Percentiles rank a stretch among this genome's conserved stretches.
Conservation (phyloP, 2,797 vertebrate species). For the Argentina silus region DNA sequence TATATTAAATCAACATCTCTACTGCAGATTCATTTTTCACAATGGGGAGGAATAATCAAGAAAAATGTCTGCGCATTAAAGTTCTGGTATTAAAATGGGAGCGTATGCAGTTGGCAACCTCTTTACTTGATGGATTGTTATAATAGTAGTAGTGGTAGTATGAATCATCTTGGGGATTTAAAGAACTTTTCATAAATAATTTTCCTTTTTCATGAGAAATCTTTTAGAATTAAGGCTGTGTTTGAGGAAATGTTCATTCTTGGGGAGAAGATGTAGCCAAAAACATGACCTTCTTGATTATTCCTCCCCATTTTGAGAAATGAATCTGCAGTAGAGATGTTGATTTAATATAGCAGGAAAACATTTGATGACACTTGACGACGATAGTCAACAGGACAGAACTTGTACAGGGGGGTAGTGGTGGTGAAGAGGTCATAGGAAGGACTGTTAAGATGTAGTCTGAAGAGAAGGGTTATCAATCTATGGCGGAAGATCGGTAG, state of each 20-base stretch:
- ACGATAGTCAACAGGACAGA: too few relatives aligned
- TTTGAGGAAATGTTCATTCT: slow-evolving; percentile 49
- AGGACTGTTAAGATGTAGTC: too few relatives aligned
- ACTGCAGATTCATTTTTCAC: slow-evolving; percentile 50
- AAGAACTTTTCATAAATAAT: slow-evolving; percentile 75
- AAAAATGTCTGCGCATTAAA: slow-evolving; percentile 59
- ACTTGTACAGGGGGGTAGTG: too few relatives aligned
- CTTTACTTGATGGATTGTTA: slow-evolving; percentile 72
- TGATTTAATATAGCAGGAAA: not conserved
- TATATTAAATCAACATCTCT: slow-evolving; percentile 42
- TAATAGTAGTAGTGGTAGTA: slow-evolving; percentile 58
- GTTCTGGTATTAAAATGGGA: slow-evolving; percentile 65
- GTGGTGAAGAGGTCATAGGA: too few relatives aligned
- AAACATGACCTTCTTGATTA: slow-evolving; percentile 53
- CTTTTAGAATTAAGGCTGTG: slow-evolving; percentile 57
- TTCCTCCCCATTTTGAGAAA: slow-evolving; percentile 50
- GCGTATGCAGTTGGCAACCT: slow-evolving; percentile 61
- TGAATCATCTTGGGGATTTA: slow-evolving; percentile 69
- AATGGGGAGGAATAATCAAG: slow-evolving; percentile 56
- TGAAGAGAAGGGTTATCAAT: too few relatives aligned
- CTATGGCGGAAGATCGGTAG: too few relatives aligned
- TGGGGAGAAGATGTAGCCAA: slow-evolving; percentile 26
- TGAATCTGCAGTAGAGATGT: slow-evolving; percentile 29
- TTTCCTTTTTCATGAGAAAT: slow-evolving; percentile 68
- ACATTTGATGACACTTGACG: too few relatives aligned